phyloP scores from a whole-genome alignment of 2,113 vertebrate genomes.

The Lepisosteus osseus region DNA sequence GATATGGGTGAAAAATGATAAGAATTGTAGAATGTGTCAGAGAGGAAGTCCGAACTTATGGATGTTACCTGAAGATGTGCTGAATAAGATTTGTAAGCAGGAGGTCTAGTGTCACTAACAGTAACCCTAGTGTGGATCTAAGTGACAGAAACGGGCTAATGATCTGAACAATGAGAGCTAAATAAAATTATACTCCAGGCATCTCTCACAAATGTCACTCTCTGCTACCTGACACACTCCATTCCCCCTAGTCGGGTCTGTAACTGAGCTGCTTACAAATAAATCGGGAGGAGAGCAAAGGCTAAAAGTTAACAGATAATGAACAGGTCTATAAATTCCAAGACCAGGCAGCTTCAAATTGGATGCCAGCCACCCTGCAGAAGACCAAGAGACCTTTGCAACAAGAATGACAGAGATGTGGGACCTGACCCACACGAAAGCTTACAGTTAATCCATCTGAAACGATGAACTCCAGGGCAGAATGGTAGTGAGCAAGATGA shows the following conservation, averaged over 20 bases:
- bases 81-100: neutral
- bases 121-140: constrained; percentile 9
- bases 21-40: neutral
- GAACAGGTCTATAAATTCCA: constrained; percentile 6
- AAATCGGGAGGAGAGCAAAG: neutral
- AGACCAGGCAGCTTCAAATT: constrained; percentile 3
- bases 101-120: constrained; percentile 9
- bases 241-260: neutral
- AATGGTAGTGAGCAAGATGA: too few species aligned
- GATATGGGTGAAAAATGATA: constrained; percentile 9
- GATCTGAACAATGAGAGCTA: constrained; percentile 7
- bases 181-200: constrained; percentile 13
- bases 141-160: constrained; percentile 16
- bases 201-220: constrained; percentile 15
- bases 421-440: neutral
- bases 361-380: constrained; percentile 11
- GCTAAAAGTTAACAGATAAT: neutral
- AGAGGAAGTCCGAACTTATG: neutral
- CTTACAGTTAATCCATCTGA: too few species aligned
- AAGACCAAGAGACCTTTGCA: neutral
- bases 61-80: neutral
- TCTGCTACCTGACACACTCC: constrained; percentile 6
- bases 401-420: neutral
- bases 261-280: neutral
- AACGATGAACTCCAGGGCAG: too few species aligned